Percentiles rank a stretch among this genome's conserved stretches.
phyloP scores from a whole-genome alignment of 2,113 vertebrate genomes.

The Lamprologus callipterus region DNA sequence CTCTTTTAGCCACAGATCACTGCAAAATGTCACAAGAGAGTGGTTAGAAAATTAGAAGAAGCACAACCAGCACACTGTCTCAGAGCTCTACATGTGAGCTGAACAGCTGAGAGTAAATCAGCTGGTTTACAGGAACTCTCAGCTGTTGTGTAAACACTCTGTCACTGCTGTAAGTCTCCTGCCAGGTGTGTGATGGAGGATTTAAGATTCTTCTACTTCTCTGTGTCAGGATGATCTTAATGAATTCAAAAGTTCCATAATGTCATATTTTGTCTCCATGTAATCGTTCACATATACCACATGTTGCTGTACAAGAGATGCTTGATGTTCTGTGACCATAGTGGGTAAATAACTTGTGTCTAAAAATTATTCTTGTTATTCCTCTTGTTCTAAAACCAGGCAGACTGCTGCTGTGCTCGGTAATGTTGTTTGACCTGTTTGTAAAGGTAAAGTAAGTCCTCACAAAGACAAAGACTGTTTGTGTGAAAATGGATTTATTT shows the following conservation, averaged over 20 bases:
- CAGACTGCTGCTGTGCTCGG: background rate
- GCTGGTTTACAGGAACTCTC: background rate
- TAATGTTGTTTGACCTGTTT: background rate
- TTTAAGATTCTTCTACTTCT: background rate
- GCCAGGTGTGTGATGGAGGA: background rate
- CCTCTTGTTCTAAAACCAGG: rapidly evolving
- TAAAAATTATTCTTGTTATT: background rate
- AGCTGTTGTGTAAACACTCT: rapidly evolving
- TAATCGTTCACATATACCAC: background rate
- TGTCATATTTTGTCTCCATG: background rate
- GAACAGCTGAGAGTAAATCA: background rate
- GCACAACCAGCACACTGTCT: rapidly evolving
- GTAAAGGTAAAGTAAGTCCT: rapidly evolving
- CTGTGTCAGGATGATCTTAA: background rate
- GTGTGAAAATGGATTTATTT: background rate
- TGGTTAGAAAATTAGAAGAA: background rate
- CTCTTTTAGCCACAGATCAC: background rate
- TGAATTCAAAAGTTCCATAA: background rate
- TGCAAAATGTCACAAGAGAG: background rate
- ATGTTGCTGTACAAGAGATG: background rate
- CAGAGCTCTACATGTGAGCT: rapidly evolving
- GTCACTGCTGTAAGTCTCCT: background rate
- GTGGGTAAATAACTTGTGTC: background rate
- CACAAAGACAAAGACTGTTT: background rate
- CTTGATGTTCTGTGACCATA: background rate